Conservation (phyloP, 2,888 invertebrate species). For the Meiosimyza platycephala region DNA sequence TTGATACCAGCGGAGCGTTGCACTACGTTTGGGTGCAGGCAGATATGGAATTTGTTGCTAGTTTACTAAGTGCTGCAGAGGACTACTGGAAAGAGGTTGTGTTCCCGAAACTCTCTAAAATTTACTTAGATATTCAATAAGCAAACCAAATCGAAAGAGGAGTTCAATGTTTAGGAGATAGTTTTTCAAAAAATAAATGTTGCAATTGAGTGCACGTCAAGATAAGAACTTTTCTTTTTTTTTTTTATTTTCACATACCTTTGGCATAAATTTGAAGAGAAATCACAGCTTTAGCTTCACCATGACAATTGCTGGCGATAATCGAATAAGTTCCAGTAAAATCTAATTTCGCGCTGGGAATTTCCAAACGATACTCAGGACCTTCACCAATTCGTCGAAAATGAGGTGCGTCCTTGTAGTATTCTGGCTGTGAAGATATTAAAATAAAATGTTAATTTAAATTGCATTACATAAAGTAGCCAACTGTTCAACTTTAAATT, state of each 20-base stretch:
- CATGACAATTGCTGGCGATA: constrained; percentile 84
- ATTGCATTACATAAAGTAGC: not conserved
- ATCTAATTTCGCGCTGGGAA: constrained; percentile 86
- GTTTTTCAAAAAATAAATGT: constrained; percentile 26
- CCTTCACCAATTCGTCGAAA: constrained; percentile 81
- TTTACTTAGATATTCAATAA: constrained; percentile 53
- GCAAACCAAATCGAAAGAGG: constrained; percentile 27
- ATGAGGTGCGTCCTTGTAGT: constrained; percentile 86
- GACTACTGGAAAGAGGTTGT: constrained; percentile 64
- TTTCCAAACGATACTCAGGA: constrained; percentile 84
- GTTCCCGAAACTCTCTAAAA: constrained; percentile 60
- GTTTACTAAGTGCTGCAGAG: constrained; percentile 60
- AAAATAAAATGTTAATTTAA: not conserved
- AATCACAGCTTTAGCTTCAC: constrained; percentile 86
- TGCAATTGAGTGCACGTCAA: constrained; percentile 22
- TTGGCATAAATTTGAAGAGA: constrained; percentile 87
- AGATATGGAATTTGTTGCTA: constrained; percentile 63
- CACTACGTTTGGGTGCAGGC: constrained; percentile 67
- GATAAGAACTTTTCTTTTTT: constrained; percentile 18
- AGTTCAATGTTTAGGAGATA: constrained; percentile 29
- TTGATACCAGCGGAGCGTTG: constrained; percentile 64
- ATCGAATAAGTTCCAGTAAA: constrained; percentile 90
- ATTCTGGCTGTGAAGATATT: constrained; percentile 76
- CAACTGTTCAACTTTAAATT: not conserved
- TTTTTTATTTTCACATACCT: constrained; percentile 70